Conservation (phyloP, 2,797 vertebrate species). For the Ptychadena robeensis region DNA sequence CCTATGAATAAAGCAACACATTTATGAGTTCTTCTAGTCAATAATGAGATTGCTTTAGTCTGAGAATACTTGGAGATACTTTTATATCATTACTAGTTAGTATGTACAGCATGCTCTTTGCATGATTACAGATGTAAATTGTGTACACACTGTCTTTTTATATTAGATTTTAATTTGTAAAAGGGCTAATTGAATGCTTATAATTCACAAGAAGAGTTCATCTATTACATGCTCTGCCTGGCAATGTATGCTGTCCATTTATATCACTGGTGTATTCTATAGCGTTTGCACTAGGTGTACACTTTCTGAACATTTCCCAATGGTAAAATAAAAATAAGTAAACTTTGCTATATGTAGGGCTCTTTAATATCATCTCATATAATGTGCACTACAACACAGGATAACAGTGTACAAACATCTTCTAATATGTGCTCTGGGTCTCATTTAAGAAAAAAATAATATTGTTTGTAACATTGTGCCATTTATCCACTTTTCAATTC, state of each 20-base stretch:
- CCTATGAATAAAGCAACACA: background rate
- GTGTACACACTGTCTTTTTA: background rate
- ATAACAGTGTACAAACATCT: too few species aligned
- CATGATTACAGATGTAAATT: slow-evolving; percentile 26
- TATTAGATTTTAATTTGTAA: slow-evolving; percentile 12
- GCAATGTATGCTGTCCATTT: background rate
- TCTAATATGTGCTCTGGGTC: too few species aligned
- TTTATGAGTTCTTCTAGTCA: background rate
- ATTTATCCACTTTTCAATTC: too few species aligned
- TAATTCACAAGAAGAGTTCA: slow-evolving; percentile 2
- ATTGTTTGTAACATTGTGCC: too few species aligned
- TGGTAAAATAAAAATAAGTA: background rate
- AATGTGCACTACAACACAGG: too few species aligned
- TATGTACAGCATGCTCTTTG: background rate
- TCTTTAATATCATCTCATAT: too few species aligned
- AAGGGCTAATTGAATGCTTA: slow-evolving; percentile 9
- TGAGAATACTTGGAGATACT: background rate
- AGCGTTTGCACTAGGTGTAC: slow-evolving; percentile 6
- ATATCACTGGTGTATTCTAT: background rate
- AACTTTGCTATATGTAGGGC: background rate
- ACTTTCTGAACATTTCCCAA: background rate
- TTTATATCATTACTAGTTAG: slow-evolving; percentile 20
- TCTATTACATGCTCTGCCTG: background rate
- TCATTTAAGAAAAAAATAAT: too few species aligned
- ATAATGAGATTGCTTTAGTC: slow-evolving; percentile 4